Conservation (phyloP, 2,888 invertebrate species). For the Drosophila stalkeri region DNA sequence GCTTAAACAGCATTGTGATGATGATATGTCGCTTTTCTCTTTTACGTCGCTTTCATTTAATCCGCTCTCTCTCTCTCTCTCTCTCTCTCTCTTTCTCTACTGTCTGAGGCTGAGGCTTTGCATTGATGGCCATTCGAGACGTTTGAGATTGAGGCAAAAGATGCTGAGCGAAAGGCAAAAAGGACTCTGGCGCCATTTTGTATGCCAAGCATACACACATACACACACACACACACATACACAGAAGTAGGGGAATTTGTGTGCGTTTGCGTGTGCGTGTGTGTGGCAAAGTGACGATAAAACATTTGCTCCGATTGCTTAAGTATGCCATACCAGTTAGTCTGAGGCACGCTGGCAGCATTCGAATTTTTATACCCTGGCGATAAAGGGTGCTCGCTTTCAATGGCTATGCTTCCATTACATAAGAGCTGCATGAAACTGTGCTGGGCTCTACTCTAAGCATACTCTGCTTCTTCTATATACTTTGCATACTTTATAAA, state of each 20-base stretch:
- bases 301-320: constrained; percentile 77
- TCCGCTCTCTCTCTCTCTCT: not conserved
- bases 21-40: constrained; percentile 17
- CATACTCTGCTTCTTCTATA: constrained; percentile 19
- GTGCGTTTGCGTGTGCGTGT: constrained; percentile 35
- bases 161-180: constrained; percentile 47
- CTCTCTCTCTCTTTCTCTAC: not conserved
- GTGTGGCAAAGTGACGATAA: constrained; percentile 74
- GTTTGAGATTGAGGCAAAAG: constrained; percentile 56
- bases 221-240: not conserved
- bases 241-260: not conserved
- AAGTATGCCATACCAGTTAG: constrained; percentile 65
- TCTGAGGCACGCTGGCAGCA: constrained; percentile 28
- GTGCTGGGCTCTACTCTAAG: not conserved
- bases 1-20: constrained; percentile 20
- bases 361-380: constrained; percentile 50
- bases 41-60: not conserved
- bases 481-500: constrained; percentile 38
- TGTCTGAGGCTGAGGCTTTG: constrained; percentile 6
- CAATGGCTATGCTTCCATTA: constrained; percentile 40
- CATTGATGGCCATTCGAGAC: constrained; percentile 69
- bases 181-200: constrained; percentile 72
- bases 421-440: constrained; percentile 8
- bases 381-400: constrained; percentile 41
- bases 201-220: constrained; percentile 59